Evolutionary conservation across 2,797 vertebrate genomes (phyloP).

Genomic region (Leptatherina wallacei): DNA sequence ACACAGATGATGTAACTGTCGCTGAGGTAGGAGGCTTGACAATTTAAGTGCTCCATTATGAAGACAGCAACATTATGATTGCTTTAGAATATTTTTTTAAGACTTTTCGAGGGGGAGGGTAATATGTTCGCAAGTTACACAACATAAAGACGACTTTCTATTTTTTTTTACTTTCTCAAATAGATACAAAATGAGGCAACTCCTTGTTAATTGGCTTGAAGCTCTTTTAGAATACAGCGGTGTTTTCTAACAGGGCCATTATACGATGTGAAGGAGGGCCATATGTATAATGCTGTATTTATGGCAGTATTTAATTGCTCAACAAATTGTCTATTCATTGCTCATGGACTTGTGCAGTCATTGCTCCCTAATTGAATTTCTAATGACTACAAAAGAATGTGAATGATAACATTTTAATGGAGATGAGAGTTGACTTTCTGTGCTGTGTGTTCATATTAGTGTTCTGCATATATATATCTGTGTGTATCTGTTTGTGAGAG

Average conservation of each 20-base stretch:
- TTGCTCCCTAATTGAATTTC: constrained; percentile 74
- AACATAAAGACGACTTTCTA: constrained; percentile 14
- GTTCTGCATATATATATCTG: neutral
- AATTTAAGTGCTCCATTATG: constrained; percentile 49
- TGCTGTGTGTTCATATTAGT: constrained; percentile 5
- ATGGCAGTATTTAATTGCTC: constrained; percentile 66
- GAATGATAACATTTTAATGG: constrained; percentile 58
- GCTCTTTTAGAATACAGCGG: constrained; percentile 36
- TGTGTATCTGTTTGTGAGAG: constrained; percentile 3
- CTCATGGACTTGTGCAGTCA: constrained; percentile 66
- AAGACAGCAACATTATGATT: constrained; percentile 34
- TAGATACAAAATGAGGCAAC: constrained; percentile 30
- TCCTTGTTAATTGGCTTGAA: constrained; percentile 45
- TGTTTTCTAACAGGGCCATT: constrained; percentile 39
- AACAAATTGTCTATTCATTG: constrained; percentile 73
- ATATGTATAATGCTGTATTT: constrained; percentile 60
- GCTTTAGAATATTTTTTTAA: constrained; percentile 36
- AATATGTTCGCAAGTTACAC: constrained; percentile 18
- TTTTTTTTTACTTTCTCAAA: constrained; percentile 21
- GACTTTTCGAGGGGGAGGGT: constrained; percentile 15
- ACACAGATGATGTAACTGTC: constrained; percentile 70
- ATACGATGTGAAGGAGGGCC: constrained; percentile 43
- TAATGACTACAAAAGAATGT: constrained; percentile 65
- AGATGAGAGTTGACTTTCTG: constrained; percentile 40
- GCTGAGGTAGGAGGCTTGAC: constrained; percentile 51